Conservation (phyloP, 2,888 invertebrate genomes). For the Chloroclysta siterata region DNA sequence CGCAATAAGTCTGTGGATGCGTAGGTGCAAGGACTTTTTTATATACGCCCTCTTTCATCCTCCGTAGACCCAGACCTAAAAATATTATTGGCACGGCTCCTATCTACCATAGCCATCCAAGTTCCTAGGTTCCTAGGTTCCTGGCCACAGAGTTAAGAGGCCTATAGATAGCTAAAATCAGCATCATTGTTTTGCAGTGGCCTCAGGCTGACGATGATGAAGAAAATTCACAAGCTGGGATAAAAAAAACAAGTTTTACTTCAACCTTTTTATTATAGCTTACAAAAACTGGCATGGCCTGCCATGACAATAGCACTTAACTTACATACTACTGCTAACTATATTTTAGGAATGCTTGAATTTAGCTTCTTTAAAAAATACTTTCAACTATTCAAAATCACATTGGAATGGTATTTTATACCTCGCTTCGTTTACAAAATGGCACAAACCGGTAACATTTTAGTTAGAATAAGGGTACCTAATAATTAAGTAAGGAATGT, state of each 20-base stretch:
- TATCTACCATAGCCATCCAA: too few relatives aligned
- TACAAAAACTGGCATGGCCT: background rate
- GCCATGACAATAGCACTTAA: background rate
- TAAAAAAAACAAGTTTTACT: background rate
- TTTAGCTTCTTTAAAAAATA: background rate
- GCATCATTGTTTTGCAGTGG: too few relatives aligned
- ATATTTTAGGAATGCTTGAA: background rate
- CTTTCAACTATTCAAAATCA: slow-evolving; percentile 2
- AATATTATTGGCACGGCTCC: too few relatives aligned
- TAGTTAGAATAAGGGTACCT: background rate
- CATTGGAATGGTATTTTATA: background rate
- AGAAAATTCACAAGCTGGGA: too few relatives aligned
- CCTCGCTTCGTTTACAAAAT: background rate
- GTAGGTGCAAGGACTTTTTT: too few relatives aligned
- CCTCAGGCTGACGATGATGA: too few relatives aligned
- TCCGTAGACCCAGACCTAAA: too few relatives aligned
- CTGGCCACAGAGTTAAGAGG: too few relatives aligned
- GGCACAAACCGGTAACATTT: background rate
- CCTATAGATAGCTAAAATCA: too few relatives aligned
- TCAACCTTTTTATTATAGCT: background rate
- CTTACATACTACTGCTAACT: background rate
- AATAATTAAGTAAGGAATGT: background rate
- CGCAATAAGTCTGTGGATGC: too few relatives aligned
- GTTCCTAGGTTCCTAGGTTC: too few relatives aligned
- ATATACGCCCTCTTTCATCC: too few relatives aligned